phyloP scores from a whole-genome alignment of 1,140 invertebrate species.

The Parapsyche elsis region DNA sequence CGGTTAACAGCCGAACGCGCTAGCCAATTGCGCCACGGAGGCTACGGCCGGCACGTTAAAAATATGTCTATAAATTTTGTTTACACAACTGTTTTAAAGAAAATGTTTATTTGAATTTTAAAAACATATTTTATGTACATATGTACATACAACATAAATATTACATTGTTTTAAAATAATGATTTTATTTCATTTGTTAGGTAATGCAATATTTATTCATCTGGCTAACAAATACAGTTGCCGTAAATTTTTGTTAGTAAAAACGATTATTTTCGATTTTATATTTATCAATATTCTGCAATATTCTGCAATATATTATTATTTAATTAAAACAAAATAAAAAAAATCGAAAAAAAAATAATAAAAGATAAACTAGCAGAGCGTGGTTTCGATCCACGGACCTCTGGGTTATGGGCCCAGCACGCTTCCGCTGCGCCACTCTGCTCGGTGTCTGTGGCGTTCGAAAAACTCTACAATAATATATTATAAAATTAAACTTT shows the following conservation, averaged over 20 bases:
- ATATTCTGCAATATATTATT: too few species aligned
- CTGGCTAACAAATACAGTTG: too few species aligned
- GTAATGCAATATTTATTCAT: too few species aligned
- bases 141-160: too few species aligned
- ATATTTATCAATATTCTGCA: too few species aligned
- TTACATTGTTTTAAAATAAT: conserved; percentile 23
- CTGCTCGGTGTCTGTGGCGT: conserved; percentile 69
- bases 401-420: conserved; percentile 94
- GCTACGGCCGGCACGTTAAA: conserved; percentile 12
- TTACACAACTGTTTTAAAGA: not conserved
- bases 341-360: not conserved
- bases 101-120: too few species aligned
- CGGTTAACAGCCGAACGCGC: conserved; percentile 85
- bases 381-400: conserved; percentile 96
- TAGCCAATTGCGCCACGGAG: conserved; percentile 60
- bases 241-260: too few species aligned
- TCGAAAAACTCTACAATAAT: not conserved
- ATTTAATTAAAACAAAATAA: not conserved
- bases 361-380: conserved; percentile 76
- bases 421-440: conserved; percentile 93
- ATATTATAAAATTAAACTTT: too few species aligned
- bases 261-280: too few species aligned
- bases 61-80: not conserved
- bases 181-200: conserved; percentile 20
- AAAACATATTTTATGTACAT: too few species aligned